Conservation (phyloP, 1,140 invertebrate genomes). For the Littorina saxatilis region DNA sequence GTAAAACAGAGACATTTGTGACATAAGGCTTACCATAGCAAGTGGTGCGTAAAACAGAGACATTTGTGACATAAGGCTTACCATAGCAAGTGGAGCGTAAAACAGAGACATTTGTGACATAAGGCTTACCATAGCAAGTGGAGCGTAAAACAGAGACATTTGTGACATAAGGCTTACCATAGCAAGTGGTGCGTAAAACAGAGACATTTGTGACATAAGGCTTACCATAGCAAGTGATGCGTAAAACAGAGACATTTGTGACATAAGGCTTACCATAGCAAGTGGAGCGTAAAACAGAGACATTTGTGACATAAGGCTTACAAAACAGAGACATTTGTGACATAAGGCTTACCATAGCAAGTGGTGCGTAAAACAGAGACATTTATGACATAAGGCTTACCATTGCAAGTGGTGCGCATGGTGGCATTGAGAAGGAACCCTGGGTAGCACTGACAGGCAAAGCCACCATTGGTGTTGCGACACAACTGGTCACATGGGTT, state of each 20-base stretch:
- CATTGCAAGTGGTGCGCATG: constrained; percentile 7
- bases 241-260: neutral
- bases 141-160: too few relatives aligned
- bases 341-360: too few relatives aligned
- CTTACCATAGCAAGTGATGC: too few relatives aligned
- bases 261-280: neutral
- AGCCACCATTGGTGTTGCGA: constrained; percentile 36
- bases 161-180: too few relatives aligned
- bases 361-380: neutral
- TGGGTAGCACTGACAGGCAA: constrained; percentile 31
- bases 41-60: too few relatives aligned
- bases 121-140: too few relatives aligned
- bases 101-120: too few relatives aligned
- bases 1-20: too few relatives aligned
- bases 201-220: too few relatives aligned
- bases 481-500: constrained; percentile 41
- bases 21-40: too few relatives aligned
- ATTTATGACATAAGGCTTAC: neutral
- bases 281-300: neutral
- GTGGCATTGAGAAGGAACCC: constrained; percentile 34
- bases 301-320: neutral
- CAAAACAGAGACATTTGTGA: neutral
- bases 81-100: neutral
- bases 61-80: too few relatives aligned
- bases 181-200: too few relatives aligned